Evolutionary conservation across 2,888 invertebrate genomes (phyloP), one percentile per base, ranked within the genome.

Genomic region (Steinernema hermaphroditum): DNA sequence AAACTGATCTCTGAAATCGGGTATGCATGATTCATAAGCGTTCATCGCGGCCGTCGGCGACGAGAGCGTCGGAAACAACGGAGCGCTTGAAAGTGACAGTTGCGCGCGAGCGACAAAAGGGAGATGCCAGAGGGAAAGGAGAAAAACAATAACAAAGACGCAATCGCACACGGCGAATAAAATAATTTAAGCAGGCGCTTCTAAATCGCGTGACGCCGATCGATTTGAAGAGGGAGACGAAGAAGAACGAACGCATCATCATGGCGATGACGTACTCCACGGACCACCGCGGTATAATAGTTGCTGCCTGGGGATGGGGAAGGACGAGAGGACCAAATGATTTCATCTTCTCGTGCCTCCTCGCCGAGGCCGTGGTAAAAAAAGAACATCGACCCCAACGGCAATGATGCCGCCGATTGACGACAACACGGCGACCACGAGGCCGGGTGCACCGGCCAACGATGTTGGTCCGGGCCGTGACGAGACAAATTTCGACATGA

Each of bases 361-460:
- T 62, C 62, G 27, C 62, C 32, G 62, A 46, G 62, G 62, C 62
- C 22, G 32, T 62, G 27, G 62, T 19, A 62, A 37, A 37, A 54
- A 62, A 62, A 32, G 62, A 62, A 62, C 62, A 62, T 62, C 62
- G 62, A 62, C 62, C 62, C 62, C 62, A 62, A 62, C 62, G 62
- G 62, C 62, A 32, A 32, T 62, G 62, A 62, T 16, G 62, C 29
- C 62, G 62, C 22, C 27, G 29, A 16, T 16, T 12, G 62, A 32
- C 62, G 62, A 62, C 32, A 29, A 62, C 32, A 62, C 62, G 50
- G 50, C 22, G n/a, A n/a, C n/a, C n/a, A n/a, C n/a, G n/a, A n/a
- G n/a, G n/a, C n/a, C n/a, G 37, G 46, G n/a, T n/a, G 46, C 46
- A 46, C 46, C 46, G 46, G 46, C 46, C 9, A 4, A 4, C 22